phyloP scores from a whole-genome alignment of 2,888 invertebrate genomes.

The Melanostoma mellinum region DNA sequence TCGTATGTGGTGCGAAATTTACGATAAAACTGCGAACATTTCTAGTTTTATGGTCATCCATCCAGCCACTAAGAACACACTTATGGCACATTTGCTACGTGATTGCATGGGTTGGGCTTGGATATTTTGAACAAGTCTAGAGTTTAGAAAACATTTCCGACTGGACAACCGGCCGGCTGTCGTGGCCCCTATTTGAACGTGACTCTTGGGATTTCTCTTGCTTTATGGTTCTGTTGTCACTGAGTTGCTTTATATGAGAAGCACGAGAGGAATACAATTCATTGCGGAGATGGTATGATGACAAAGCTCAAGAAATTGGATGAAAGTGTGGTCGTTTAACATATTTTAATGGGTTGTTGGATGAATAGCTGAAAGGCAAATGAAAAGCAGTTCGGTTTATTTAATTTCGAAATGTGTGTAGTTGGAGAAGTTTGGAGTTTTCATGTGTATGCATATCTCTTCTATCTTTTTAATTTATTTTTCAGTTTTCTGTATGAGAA shows the following conservation, averaged over 20 bases:
- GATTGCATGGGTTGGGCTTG: conserved; percentile 19
- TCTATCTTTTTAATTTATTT: background rate
- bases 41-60: conserved; percentile 55
- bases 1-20: conserved; percentile 40
- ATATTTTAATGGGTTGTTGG: background rate
- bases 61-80: conserved; percentile 38
- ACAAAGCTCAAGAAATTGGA: conserved; percentile 5
- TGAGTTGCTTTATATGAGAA: conserved; percentile 5
- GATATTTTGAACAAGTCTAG: background rate
- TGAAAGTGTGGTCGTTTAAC: conserved; percentile 6
- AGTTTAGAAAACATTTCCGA: conserved; percentile 34
- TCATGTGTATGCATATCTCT: background rate
- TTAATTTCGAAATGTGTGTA: background rate
- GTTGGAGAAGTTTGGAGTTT: background rate
- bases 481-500: background rate
- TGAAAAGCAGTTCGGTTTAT: background rate
- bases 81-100: conserved; percentile 44
- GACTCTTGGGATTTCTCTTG: conserved; percentile 58
- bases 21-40: conserved; percentile 54
- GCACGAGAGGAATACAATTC: conserved; percentile 29
- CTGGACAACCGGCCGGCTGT: conserved; percentile 4
- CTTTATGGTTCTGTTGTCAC: conserved; percentile 49
- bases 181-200: conserved; percentile 38
- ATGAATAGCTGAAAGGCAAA: background rate
- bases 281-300: conserved; percentile 28